Base-by-base conservation (phyloP, 2,113 vertebrate genomes). In the Pseudopipra pipra region DNA sequence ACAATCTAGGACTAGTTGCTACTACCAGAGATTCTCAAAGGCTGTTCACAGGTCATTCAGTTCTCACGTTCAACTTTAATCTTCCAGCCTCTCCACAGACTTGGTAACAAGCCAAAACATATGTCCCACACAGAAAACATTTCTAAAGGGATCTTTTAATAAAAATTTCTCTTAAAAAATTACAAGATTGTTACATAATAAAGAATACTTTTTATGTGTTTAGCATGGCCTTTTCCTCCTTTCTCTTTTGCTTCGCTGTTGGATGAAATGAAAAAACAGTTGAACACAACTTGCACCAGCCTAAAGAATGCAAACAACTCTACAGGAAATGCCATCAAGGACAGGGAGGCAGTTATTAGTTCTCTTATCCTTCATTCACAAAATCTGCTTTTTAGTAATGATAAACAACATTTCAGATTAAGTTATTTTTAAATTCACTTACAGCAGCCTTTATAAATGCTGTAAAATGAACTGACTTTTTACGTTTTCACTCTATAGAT, bases 281-380 rank as follows among this genome's bases (percentile, higher is more conserved):
- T 76, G 59, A 90, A 89, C 70, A 55, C 10, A 80, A 56, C 71
- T 67, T 71, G 25, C 33, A 88, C n/a, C 71, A 75, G 61, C 67
- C 77, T 71, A 58, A 87, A 85, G 63, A 95, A 88, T 35, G 49
- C 65, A 86, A 84, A 82, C 80, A 93, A 43, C 61, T 88, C 52
- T 33, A 86, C 33, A 55, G 39, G 31, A 91, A 94, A 70, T 2
- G 4, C 30, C 62, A 72, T 56, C 92, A 92, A 94, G 76, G 70
- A 68, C 88, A 78, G 7, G 54, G 91, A 94, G 30, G 70, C 23
- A 71, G 88, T 83, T 82, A 49, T 12, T 80, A 79, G 19, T 47
- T 83, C 62, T 80, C 78, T 83, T 66, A 71, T 30, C 56, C 77
- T 92, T 92, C 83, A 93, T 87, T 93, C 85, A 86, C 46, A 72